Percentiles rank a stretch among this genome's conserved stretches.
Evolutionary conservation across 1,140 invertebrate species (phyloP).

Genomic region (Onthophagus taurus): DNA sequence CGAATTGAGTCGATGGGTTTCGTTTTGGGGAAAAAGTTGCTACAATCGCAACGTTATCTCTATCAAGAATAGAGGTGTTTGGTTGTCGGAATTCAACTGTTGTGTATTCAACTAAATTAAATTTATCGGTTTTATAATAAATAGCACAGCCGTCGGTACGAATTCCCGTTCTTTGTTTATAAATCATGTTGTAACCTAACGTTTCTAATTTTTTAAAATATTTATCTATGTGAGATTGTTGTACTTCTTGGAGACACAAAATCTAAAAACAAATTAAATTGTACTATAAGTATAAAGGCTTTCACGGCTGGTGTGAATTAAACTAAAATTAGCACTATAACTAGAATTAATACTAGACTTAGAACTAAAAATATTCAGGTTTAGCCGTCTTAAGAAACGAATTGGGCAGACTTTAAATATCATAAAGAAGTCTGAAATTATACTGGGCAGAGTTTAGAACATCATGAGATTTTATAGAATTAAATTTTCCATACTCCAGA

Average conservation of each 20-base stretch:
- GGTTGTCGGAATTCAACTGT: conserved; percentile 52
- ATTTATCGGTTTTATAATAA: conserved; percentile 57
- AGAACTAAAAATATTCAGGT: too few relatives aligned
- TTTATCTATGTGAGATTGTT: conserved; percentile 58
- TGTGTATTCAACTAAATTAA: conserved; percentile 50
- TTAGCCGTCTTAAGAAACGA: too few relatives aligned
- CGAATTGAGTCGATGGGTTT: conserved; percentile 44
- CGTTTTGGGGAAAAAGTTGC: conserved; percentile 55
- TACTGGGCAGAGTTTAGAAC: too few relatives aligned
- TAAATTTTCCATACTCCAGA: too few relatives aligned
- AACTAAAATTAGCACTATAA: too few relatives aligned
- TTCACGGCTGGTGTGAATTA: too few relatives aligned
- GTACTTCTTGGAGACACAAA: conserved; percentile 79
- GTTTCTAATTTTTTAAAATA: conserved; percentile 48
- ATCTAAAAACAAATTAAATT: conserved; percentile 45
- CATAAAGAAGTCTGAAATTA: too few relatives aligned
- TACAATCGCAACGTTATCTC: conserved; percentile 82
- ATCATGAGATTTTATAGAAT: too few relatives aligned
- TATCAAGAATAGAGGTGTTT: conserved; percentile 51
- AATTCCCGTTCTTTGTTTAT: conserved; percentile 62
- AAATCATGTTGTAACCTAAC: conserved; percentile 53
- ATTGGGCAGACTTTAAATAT: too few relatives aligned
- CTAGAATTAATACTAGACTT: too few relatives aligned
- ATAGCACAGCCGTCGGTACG: conserved; percentile 74
- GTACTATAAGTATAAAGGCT: conserved; percentile 13